phyloP scores from a whole-genome alignment of 92 coral and sea anemone species.

The Palythoa grandiflora region DNA sequence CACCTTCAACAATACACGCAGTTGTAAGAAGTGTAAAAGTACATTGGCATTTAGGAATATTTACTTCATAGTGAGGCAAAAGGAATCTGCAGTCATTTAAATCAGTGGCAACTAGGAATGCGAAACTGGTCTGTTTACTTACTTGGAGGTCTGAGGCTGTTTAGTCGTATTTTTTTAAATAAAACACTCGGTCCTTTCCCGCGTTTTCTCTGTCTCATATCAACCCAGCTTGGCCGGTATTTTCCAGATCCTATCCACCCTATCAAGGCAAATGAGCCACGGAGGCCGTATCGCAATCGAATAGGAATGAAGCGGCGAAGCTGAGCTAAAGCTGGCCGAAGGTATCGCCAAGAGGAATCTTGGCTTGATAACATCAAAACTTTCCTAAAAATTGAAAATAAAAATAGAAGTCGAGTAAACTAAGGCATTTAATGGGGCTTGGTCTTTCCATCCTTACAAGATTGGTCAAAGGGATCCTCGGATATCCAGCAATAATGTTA shows the following conservation, averaged over 20 bases:
- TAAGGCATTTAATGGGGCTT: no score
- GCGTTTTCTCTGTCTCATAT: constrained; percentile 1
- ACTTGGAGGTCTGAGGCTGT: constrained; percentile 42
- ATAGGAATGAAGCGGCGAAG: constrained; percentile 10
- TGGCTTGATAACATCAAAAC: constrained; percentile 31
- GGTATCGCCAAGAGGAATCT: constrained; percentile 12
- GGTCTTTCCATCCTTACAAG: no score
- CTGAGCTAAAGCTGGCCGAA: constrained; percentile 14
- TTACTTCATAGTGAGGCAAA: no score
- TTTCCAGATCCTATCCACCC: constrained; percentile 36
- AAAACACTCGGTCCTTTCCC: constrained; percentile 24
- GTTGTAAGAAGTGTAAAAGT: no score
- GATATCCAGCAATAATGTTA: no score
- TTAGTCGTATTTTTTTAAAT: constrained; percentile 30
- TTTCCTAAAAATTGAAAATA: not conserved
- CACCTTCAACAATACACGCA: no score
- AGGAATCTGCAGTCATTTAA: no score
- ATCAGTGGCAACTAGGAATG: no score
- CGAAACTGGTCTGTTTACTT: not conserved
- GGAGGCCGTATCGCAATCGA: constrained; percentile 4
- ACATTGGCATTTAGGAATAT: no score
- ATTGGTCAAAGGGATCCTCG: no score
- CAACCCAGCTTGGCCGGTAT: constrained; percentile 36
- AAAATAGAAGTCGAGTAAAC: not conserved
- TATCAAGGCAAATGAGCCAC: constrained; percentile 34